Base-by-base conservation (phyloP, 2,113 vertebrate species). In the Eptatretus burgeri region DNA sequence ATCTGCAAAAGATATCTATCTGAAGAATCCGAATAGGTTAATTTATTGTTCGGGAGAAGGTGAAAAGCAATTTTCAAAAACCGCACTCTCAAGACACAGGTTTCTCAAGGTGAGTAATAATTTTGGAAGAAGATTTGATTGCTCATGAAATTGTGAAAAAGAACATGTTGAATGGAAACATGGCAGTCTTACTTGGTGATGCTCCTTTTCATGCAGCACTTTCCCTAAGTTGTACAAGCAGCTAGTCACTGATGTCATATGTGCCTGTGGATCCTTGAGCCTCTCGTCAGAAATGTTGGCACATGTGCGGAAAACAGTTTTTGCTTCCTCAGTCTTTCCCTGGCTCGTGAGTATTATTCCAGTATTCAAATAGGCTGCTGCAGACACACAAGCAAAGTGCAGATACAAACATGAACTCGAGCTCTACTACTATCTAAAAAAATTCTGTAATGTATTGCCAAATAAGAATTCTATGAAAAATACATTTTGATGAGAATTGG, bases 301-400 rank as follows among this genome's bases (percentile, higher is more conserved):
- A 66, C 91, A 98, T 70, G 85, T 95, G 11, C 93, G 69, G 64
- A 98, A 96, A 1, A 84, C 93, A 17, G 76, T 80, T 67, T 81
- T 84, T 67, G 91, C 83, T 72, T 98, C 91, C 14, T 95, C 89
- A 5, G 76, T 75, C 65, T 77, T 85, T 20, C 82, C 91, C 76
- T 91, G 85, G 70, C 87, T 96, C 91, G 95, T 95, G 62, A 86
- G 74, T 71, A 98, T 84, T 70, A 98, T 98, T 63, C 91, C 91
- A 1, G 91, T 98, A 76, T 98, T 98, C 79, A 98, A 83, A 80
- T 98, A 98, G 4, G 89, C 91, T 69, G 89, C 91, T 98, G 73
- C 20, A 9, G 52, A 53, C 49, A 2, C 50, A 63, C 14, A 62
- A 53, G 17, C 41, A 62, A 9, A 11, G 14, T 41, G 49, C 64